Percentiles rank a stretch among this genome's conserved stretches.
These are phyloP conservation scores for Lerista edwardsae DNA, from an alignment of 2,797 vertebrate genomes.

Conservation along the genomic window DNA sequence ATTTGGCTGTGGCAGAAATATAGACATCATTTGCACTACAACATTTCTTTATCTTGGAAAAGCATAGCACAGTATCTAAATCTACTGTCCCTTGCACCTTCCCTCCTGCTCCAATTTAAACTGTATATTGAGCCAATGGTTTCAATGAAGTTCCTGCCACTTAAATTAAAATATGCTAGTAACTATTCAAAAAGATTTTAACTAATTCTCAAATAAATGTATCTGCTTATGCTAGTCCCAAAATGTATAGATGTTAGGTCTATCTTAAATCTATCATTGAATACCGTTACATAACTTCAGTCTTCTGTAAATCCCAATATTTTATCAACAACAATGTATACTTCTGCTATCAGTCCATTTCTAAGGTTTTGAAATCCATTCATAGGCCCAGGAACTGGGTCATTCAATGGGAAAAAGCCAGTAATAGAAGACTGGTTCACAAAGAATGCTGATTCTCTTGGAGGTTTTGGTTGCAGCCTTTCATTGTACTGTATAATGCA, in stretches of 20 bases:
- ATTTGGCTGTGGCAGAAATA: conserved; percentile 40
- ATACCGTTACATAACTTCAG: conserved; percentile 32
- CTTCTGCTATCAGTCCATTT: conserved; percentile 58
- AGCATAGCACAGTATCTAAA: conserved; percentile 29
- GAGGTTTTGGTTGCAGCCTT: conserved; percentile 45
- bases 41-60: not conserved
- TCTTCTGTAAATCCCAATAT: conserved; percentile 44
- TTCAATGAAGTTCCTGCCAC: not conserved
- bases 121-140: conserved; percentile 11
- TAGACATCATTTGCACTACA: not conserved
- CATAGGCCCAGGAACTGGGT: conserved; percentile 40
- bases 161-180: conserved; percentile 28
- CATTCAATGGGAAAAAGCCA: not conserved
- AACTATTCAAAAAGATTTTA: conserved; percentile 49
- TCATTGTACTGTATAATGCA: not conserved
- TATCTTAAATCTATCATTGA: conserved; percentile 53
- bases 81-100: not conserved
- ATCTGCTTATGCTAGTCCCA: conserved; percentile 26
- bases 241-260: conserved; percentile 41
- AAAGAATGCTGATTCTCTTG: not conserved
- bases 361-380: conserved; percentile 5
- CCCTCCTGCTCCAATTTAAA: conserved; percentile 28
- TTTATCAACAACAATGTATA: conserved; percentile 61
- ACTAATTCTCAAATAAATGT: conserved; percentile 45
- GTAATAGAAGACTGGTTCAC: conserved; percentile 28